Percentiles rank a stretch among this genome's conserved stretches.
Evolutionary conservation across 2,113 vertebrate genomes (phyloP).

Genomic region (Ophiodon elongatus): DNA sequence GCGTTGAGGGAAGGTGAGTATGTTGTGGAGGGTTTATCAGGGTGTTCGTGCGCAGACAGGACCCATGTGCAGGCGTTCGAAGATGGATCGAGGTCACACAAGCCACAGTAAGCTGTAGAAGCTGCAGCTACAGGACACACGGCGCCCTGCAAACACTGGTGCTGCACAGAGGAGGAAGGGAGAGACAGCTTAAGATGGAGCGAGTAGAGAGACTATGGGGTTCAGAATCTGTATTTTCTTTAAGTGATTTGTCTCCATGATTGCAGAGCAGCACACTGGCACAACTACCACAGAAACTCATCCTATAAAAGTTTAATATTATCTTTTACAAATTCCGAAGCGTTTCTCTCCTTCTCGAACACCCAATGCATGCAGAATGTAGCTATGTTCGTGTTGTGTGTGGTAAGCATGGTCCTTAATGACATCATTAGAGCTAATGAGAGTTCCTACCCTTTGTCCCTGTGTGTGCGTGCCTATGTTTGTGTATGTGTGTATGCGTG

Average conservation of each 20-base stretch:
- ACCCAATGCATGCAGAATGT: slow-evolving; percentile 1
- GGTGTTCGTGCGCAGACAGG: slow-evolving; percentile 33
- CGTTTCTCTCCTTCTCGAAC: background rate
- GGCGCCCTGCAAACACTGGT: slow-evolving; percentile 80
- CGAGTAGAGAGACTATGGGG: background rate
- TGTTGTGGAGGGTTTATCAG: slow-evolving; percentile 5
- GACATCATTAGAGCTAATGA: slow-evolving; percentile 84
- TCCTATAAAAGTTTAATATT: background rate
- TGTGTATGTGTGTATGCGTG: slow-evolving; percentile 37
- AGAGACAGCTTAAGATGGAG: background rate
- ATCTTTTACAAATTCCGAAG: background rate
- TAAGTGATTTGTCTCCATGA: background rate
- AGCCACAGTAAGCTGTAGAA: slow-evolving; percentile 86
- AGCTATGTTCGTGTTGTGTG: slow-evolving; percentile 38
- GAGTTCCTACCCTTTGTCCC: slow-evolving; percentile 75
- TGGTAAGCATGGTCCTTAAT: slow-evolving; percentile 72
- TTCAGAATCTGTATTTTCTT: background rate
- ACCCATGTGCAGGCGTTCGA: slow-evolving; percentile 84
- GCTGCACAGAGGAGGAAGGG: slow-evolving; percentile 63
- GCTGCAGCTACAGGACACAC: slow-evolving; percentile 86
- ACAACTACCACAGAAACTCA: background rate
- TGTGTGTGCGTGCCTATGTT: slow-evolving; percentile 34
- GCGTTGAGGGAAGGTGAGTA: slow-evolving; percentile 27
- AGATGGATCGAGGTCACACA: slow-evolving; percentile 88
- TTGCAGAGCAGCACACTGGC: background rate